Evolutionary conservation across 2,797 vertebrate species (phyloP), one percentile per base, ranked within the genome.

Genomic region (Semaprochilodus insignis): DNA sequence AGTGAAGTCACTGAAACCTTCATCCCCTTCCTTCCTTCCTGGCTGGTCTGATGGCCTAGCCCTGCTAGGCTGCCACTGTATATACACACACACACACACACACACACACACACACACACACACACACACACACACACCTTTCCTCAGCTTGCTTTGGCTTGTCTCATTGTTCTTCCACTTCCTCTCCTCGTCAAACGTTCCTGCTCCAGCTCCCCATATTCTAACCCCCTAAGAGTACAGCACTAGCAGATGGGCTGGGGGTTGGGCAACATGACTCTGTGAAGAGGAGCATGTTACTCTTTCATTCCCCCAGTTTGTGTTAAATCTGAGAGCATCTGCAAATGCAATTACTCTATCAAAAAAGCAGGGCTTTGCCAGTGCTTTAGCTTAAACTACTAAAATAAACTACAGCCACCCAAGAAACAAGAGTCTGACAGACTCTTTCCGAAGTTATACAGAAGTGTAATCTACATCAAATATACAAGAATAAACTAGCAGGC

Each of bases 121-220:
- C 5, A 44, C 40, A 6, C 40, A 44, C 40, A 44, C 40, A 44
- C 5, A 82, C 70, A 74, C 67, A 11, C 52, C 40, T 74, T 83
- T 74, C 78, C 48, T 88, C 80, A 75, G 85, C 31, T 44, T 16
- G 72, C 71, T 23, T 48, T 4, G 23, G 23, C 55, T 62, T 54
- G 51, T 70, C 62, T 78, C 81, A 94, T 93, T 95, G 94, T 94
- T 93, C 91, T 91, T 86, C 72, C 66, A 86, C 87, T 93, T 91
- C 92, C 92, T 79, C 81, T 88, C 65, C 54, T 80, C 31, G 65
- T 88, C 62, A 80, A 55, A 31, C 83, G 88, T 93, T 93, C 92
- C 92, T 92, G 87, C 69, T 44, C 27, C 48, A 44, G 70, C 70
- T 71, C 23, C 52, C 76, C 27, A 44, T 59, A 67, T 75, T 51